Evolutionary conservation across 2,113 vertebrate species (phyloP).

Genomic region (Petromus typicus): DNA sequence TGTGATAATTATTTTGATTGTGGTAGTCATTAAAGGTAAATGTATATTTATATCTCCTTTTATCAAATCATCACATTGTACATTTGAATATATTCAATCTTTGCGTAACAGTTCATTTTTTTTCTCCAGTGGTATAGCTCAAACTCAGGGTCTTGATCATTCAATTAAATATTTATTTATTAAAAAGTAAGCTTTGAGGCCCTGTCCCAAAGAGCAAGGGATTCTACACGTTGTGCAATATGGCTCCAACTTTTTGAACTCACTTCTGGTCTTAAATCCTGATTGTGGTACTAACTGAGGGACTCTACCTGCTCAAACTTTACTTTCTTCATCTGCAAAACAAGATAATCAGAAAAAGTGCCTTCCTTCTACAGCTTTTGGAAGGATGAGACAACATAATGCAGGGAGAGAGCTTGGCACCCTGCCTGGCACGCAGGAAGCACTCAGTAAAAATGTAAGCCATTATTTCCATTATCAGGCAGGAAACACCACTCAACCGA

Average conservation of each 20-base stretch:
- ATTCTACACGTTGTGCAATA: neutral
- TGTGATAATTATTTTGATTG: neutral
- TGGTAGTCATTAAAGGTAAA: neutral
- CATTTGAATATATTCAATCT: neutral
- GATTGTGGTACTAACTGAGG: neutral
- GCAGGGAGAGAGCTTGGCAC: neutral
- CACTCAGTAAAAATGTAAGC: neutral
- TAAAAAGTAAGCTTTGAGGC: neutral
- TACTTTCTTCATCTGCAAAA: neutral
- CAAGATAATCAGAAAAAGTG: neutral
- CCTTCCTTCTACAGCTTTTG: neutral
- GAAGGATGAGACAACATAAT: rapidly evolving
- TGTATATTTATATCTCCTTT: neutral
- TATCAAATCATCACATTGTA: neutral
- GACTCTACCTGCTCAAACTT: neutral
- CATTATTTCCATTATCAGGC: neutral
- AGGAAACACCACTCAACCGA: neutral
- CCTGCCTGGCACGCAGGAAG: neutral
- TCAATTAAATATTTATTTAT: neutral
- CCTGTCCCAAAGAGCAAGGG: neutral
- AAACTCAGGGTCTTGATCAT: neutral
- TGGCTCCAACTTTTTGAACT: neutral
- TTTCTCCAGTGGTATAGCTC: neutral
- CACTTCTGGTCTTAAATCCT: neutral
- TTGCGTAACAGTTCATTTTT: neutral